Conservation (phyloP, 2,888 invertebrate genomes). For the Buathra laborator region DNA sequence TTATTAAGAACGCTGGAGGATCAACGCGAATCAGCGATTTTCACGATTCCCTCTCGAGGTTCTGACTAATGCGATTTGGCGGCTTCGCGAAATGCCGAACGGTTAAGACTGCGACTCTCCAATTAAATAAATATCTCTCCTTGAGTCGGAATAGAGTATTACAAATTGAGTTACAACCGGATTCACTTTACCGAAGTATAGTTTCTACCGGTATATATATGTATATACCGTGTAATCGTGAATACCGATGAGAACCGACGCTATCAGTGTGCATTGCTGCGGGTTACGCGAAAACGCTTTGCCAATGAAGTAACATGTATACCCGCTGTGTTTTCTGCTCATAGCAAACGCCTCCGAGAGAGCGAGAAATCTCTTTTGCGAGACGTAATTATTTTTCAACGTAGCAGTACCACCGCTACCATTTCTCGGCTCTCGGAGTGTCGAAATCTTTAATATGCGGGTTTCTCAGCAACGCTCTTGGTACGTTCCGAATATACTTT, state of each 20-base stretch:
- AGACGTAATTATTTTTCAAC: conserved; percentile 70
- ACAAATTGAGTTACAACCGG: conserved; percentile 57
- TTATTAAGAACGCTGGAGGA: conserved; percentile 40
- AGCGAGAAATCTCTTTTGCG: neutral
- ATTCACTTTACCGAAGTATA: conserved; percentile 28
- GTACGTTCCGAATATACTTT: conserved; percentile 38
- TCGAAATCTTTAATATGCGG: conserved; percentile 70
- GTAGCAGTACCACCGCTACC: conserved; percentile 6
- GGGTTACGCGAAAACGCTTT: conserved; percentile 50
- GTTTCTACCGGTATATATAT: neutral
- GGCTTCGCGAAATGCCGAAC: conserved; percentile 44
- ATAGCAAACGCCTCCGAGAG: neutral
- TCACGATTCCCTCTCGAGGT: conserved; percentile 15
- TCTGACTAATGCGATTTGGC: conserved; percentile 54
- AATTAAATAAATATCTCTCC: conserved; percentile 51
- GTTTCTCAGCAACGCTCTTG: conserved; percentile 57
- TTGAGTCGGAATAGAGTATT: neutral
- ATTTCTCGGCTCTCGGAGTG: conserved; percentile 55
- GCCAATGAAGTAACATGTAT: conserved; percentile 46
- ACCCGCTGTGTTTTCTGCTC: neutral
- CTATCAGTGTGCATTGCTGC: conserved; percentile 49
- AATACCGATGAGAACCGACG: conserved; percentile 20
- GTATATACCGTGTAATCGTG: neutral
- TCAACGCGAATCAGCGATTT: conserved; percentile 34
- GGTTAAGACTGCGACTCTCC: conserved; percentile 43